A percentile compares a stretch with the other conserved stretches of the same genome.
These are phyloP conservation scores for Xanthostigma xanthostigma DNA, from an alignment of 2,888 invertebrate species.

Conservation along the genomic window DNA sequence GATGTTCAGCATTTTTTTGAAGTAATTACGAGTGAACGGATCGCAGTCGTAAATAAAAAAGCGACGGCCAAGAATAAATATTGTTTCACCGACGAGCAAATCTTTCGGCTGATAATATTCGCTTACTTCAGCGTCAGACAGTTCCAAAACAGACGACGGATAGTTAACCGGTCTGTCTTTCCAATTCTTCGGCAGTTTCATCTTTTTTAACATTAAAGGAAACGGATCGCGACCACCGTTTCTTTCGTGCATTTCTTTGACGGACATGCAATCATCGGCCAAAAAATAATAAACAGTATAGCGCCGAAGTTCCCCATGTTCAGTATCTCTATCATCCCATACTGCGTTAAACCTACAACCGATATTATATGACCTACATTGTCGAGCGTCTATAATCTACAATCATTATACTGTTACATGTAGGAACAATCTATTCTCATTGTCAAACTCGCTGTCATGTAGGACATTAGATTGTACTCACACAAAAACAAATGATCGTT, in stretches of 20 bases:
- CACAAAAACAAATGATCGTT: no score
- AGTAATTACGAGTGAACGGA: conserved; percentile 63
- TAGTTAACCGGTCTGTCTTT: conserved; percentile 45
- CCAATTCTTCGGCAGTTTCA: conserved; percentile 61
- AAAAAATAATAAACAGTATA: conserved; percentile 66
- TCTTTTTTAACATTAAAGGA: conserved; percentile 55
- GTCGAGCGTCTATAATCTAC: no score
- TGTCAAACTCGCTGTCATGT: no score
- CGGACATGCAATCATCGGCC: conserved; percentile 64
- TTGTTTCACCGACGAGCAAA: conserved; percentile 55
- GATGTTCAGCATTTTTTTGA: conserved; percentile 27
- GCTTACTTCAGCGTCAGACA: conserved; percentile 51
- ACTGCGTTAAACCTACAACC: conserved; percentile 43
- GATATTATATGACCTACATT: no score
- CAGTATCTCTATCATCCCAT: conserved; percentile 48
- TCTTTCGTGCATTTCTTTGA: conserved; percentile 55
- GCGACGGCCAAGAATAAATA: conserved; percentile 50
- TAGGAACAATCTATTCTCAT: no score
- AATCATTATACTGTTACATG: no score
- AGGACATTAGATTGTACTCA: no score
- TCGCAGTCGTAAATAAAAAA: conserved; percentile 71
- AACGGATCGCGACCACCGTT: conserved; percentile 67
- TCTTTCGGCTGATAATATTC: conserved; percentile 69
- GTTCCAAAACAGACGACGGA: conserved; percentile 53
- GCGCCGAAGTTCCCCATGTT: conserved; percentile 39